Evolutionary conservation across 2,797 vertebrate species (phyloP), one percentile per base, ranked within the genome.

Genomic region (Balearica regulorum): DNA sequence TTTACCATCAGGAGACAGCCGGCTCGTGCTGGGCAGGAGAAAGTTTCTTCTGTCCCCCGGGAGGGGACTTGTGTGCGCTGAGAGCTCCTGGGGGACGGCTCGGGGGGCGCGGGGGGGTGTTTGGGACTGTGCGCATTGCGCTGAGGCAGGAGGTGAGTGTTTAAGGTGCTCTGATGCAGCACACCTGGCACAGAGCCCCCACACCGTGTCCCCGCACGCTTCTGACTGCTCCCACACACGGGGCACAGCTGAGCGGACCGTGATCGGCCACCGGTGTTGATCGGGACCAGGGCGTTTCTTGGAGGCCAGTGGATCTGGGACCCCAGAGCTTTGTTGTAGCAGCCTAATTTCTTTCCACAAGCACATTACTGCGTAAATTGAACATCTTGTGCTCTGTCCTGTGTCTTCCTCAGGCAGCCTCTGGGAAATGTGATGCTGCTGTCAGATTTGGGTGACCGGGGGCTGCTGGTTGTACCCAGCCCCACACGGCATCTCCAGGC

Each of bases 161-260:
- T 11, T 35, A 18, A 55, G 65, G 33, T 25, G 78, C 46, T 61
- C 10, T 9, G 49, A 6, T 35, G n/a, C 41, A 57, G 61, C 43
- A 26, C 18, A 12, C 5, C 31, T 51, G 6, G 10, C 57, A 3
- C 26, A 16, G 28, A 83, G 53, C 16, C 46, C 54, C 7, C 15
- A 4, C 6, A 5, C 21, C 2, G 0, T 29, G 48, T 16, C 82
- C 5, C 0, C 9, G 26, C 46, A 3, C 7, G 0, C 3, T 29
- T 41, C 16, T 35, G 84, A 11, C 26, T 28, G 60, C 13, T 72
- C 29, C 19, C 49, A 7, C 22, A 1, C 17, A 4, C 0, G 1
- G 48, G 35, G 29, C 3, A 13, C 41, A 24, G 61, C 55, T 51
- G 79, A 58, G 44, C 12, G 1, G 31, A 49, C 62, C 6, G 0